Conservation (phyloP, 2,113 vertebrate genomes). For the Stercorarius parasiticus region DNA sequence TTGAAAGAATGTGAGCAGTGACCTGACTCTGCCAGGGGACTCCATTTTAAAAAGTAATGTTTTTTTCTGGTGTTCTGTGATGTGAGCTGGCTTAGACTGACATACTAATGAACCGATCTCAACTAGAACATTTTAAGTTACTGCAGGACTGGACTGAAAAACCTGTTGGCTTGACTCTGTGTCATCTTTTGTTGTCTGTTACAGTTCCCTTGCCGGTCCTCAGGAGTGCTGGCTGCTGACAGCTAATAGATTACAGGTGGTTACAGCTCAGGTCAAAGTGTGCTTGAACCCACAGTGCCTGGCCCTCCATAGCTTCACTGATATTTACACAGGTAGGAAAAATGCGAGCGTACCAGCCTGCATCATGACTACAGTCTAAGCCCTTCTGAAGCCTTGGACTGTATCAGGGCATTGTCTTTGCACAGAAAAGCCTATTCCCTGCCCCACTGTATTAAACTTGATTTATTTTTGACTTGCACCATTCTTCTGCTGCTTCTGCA, state of each 20-base stretch:
- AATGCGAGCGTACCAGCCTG: not conserved
- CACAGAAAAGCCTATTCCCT: not conserved
- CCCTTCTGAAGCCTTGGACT: not conserved
- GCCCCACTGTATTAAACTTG: not conserved
- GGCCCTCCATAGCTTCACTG: constrained; percentile 92
- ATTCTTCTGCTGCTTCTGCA: not conserved
- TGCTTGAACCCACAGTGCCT: constrained; percentile 91
- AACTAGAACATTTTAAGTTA: not conserved
- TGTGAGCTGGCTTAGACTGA: not conserved
- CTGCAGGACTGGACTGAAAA: not conserved
- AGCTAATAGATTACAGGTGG: constrained; percentile 84
- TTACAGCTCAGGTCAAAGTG: constrained; percentile 90
- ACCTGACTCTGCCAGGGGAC: not conserved
- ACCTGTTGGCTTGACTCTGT: not conserved
- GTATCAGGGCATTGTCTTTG: not conserved
- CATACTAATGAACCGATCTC: not conserved
- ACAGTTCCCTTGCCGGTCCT: constrained; percentile 86
- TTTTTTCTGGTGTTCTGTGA: not conserved
- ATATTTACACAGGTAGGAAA: constrained; percentile 90
- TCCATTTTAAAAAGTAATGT: not conserved
- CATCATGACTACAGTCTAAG: not conserved
- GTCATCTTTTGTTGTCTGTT: not conserved
- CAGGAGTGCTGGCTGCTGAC: constrained; percentile 96
- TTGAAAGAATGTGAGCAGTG: not conserved
- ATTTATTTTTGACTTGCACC: not conserved